Evolutionary conservation across 2,888 invertebrate genomes (phyloP), one percentile per base, ranked within the genome.

Genomic region (Eumacrocentrus americanus): DNA sequence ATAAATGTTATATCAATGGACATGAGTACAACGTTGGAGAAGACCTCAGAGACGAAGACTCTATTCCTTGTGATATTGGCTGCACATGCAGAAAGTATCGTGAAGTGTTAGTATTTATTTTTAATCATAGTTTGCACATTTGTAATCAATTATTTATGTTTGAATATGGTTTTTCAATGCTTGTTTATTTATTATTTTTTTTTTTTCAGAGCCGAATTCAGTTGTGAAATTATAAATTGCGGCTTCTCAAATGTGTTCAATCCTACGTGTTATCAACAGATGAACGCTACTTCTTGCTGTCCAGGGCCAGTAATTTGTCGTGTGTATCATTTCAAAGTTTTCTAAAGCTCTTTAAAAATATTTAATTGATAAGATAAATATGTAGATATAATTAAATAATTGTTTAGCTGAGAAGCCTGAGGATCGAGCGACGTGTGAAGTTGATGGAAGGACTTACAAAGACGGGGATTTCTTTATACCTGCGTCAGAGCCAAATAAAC

Each of bases 1-100:
- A 71, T 23, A 76, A 74, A 51, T 78, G 78, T 58, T 72, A 74
- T 16, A 48, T 63, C 1, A 74, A 77, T 20, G 68, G 62, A 1
- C 48, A 72, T 9, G 67, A 42, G 9, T 78, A 78, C 37, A 51
- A 44, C 3, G 42, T 73, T 12, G 72, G 72, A 0, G 72, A 77
- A 4, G 0, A 0, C 0, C 52, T 78, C 11, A 71, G 22, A 34
- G 59, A 65, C 0, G 74, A 72, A 34, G 75, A 77, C 25, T 12
- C 52, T 1, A 65, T 68, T 60, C 72, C 75, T 6, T 78, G 78
- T 51, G 74, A 76, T 35, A n/a, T 70, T 0, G 68, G 23, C 0
- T 77, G 77, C 55, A 1, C 0, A 0, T 77, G 77, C 46, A 0
- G 0, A 0, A 16, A 22, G 4, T 46, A 48, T 11, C 0, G 6